A percentile compares a stretch with the other conserved stretches of the same genome.
Evolutionary conservation across 2,797 vertebrate genomes (phyloP).

Genomic region (Onychomys arenicola): DNA sequence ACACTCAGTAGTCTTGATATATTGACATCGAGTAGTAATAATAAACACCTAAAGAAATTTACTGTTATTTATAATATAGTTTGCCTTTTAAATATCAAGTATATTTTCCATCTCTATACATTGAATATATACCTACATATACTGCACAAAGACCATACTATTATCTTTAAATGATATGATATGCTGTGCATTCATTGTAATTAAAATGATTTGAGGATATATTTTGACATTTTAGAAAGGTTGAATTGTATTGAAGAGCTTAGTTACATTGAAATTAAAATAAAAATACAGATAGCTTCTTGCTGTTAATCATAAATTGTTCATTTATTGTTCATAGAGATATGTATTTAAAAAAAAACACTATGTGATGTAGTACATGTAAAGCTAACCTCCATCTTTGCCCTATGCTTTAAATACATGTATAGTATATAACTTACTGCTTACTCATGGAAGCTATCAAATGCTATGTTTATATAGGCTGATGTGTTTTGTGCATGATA

Average conservation of each 20-base stretch:
- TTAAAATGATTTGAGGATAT: conserved; percentile 1
- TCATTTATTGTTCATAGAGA: background rate
- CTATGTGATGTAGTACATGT: background rate
- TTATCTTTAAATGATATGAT: background rate
- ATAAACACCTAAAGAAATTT: background rate
- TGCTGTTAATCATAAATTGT: background rate
- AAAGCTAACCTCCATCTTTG: background rate
- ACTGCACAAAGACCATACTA: background rate
- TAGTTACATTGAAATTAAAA: conserved; percentile 34
- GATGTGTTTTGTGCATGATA: background rate
- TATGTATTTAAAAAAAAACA: background rate
- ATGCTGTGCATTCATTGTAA: background rate
- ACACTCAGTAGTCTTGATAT: background rate
- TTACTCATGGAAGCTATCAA: background rate
- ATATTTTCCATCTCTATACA: background rate
- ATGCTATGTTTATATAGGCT: background rate
- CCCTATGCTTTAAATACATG: background rate
- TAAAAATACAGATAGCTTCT: background rate
- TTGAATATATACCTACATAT: background rate
- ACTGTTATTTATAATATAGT: background rate
- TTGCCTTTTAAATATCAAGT: background rate
- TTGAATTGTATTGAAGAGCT: background rate
- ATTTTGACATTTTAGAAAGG: conserved; percentile 37
- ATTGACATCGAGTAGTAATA: background rate
- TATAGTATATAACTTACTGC: background rate